Evolutionary conservation across 2,797 vertebrate genomes (phyloP).

Genomic region (Decapterus maruadsi): DNA sequence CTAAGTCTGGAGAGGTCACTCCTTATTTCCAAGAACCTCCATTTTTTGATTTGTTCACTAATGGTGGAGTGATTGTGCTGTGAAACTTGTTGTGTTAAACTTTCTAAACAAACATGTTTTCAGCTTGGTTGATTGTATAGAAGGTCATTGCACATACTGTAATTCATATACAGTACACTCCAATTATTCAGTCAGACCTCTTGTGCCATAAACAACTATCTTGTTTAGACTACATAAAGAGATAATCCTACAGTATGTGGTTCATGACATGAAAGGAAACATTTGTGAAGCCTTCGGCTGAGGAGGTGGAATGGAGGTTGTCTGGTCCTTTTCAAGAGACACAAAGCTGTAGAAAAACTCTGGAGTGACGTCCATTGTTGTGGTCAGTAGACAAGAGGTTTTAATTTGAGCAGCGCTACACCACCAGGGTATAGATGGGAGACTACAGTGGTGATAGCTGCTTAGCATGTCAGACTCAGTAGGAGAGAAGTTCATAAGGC

Average conservation of each 20-base stretch:
- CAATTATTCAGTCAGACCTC: neutral
- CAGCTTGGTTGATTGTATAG: too few relatives aligned
- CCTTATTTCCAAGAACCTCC: neutral
- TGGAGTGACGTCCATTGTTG: neutral
- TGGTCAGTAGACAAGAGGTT: neutral
- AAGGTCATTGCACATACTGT: neutral
- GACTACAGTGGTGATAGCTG: neutral
- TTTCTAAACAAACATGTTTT: neutral
- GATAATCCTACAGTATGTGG: too few relatives aligned
- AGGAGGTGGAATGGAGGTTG: neutral
- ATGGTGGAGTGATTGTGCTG: neutral
- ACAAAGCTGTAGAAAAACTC: neutral
- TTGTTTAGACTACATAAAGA: neutral
- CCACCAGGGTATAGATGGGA: neutral
- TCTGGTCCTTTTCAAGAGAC: neutral
- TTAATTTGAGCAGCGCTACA: neutral
- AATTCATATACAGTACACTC: neutral
- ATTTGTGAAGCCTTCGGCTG: neutral
- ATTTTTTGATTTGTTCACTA: neutral
- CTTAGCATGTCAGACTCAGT: too few relatives aligned
- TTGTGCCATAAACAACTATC: too few relatives aligned
- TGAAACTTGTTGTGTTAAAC: neutral
- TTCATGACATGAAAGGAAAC: neutral
- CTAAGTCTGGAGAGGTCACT: neutral
- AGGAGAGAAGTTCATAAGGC: neutral